phyloP scores from a whole-genome alignment of 2,797 vertebrate genomes.

The Anabacerthia variegaticeps region DNA sequence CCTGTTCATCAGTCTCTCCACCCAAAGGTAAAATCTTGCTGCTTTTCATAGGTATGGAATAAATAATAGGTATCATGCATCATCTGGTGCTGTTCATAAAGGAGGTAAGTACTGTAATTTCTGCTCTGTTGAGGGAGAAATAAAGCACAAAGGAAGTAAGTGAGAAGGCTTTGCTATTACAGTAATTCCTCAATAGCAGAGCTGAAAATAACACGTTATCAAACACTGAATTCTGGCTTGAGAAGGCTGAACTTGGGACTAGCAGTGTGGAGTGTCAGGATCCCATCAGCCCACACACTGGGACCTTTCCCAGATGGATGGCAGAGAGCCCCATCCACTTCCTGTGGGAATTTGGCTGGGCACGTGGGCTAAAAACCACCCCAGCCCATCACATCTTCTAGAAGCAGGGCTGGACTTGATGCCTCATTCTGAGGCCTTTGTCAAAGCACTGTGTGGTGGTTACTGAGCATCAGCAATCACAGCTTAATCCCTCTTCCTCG shows the following conservation, averaged over 20 bases:
- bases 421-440: neutral
- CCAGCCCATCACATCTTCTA: neutral
- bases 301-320: neutral
- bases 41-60: neutral
- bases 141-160: conserved; percentile 1
- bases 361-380: neutral
- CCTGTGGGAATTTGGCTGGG: neutral
- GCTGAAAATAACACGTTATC: neutral
- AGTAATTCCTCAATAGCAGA: conserved; percentile 16
- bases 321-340: neutral
- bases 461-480: neutral
- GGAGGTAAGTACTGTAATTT: conserved; percentile 23
- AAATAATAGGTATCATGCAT: conserved; percentile 2
- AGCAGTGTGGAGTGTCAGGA: neutral
- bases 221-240: neutral
- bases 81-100: conserved; percentile 24
- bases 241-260: neutral
- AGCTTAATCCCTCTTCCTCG: neutral
- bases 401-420: neutral
- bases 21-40: neutral
- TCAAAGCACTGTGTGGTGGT: too few species aligned
- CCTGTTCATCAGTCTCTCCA: neutral
- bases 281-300: neutral
- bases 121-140: conserved; percentile 40
- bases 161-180: neutral